Percentiles rank a stretch among this genome's conserved stretches.
These are phyloP conservation scores for Coracopsis vasa DNA, from an alignment of 2,113 vertebrate genomes.

Conservation along the genomic window DNA sequence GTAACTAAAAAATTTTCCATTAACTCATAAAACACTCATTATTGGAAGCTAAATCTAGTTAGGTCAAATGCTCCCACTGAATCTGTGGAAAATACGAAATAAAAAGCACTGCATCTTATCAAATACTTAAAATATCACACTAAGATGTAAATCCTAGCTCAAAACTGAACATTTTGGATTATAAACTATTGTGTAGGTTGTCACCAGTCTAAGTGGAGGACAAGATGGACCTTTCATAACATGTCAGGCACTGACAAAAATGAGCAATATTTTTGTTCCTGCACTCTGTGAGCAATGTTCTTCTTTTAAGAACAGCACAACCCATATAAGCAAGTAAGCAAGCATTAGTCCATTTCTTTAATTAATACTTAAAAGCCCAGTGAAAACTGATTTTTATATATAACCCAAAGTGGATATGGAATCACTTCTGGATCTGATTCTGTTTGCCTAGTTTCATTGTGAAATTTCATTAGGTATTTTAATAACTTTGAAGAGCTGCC, in stretches of 20 bases:
- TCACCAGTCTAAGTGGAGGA: neutral
- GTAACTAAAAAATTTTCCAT: conserved; percentile 49
- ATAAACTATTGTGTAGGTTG: neutral
- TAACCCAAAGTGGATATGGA: neutral
- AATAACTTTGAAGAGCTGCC: conserved; percentile 3
- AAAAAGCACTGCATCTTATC: neutral
- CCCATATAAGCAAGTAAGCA: neutral
- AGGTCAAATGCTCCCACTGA: neutral
- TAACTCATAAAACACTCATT: neutral
- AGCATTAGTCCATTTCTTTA: neutral
- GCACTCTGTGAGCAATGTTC: neutral
- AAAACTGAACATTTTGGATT: neutral
- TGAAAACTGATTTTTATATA: conserved; percentile 6
- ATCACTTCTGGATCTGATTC: conserved; percentile 4
- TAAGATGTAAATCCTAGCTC: neutral
- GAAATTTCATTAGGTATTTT: conserved; percentile 25
- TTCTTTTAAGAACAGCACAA: neutral
- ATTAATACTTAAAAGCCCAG: neutral
- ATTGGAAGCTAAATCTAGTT: neutral
- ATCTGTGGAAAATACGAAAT: neutral
- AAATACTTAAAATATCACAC: neutral
- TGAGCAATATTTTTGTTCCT: neutral
- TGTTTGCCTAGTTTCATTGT: neutral
- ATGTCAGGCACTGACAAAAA: neutral
- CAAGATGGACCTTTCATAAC: neutral